phyloP scores from a whole-genome alignment of 2,113 vertebrate genomes.

The Xiphias gladius region DNA sequence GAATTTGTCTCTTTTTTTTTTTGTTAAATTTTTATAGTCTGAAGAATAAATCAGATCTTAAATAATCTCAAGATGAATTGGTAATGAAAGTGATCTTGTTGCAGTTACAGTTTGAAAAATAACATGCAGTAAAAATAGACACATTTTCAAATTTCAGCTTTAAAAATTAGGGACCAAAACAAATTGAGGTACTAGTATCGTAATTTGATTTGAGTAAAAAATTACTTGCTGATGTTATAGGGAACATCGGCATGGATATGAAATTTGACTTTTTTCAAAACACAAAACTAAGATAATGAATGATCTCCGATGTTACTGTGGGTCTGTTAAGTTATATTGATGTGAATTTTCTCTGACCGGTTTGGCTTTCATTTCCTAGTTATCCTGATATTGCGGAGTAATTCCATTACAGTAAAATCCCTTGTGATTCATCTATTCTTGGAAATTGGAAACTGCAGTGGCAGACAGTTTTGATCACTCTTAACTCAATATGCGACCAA shows the following conservation, averaged over 20 bases:
- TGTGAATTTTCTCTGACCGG: conserved; percentile 26
- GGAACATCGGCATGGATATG: not conserved
- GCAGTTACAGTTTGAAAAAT: not conserved
- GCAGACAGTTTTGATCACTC: conserved; percentile 58
- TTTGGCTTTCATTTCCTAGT: conserved; percentile 41
- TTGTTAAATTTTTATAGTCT: no score
- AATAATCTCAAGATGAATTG: no score
- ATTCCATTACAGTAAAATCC: conserved; percentile 59
- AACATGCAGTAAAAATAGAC: not conserved
- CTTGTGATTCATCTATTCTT: conserved; percentile 49
- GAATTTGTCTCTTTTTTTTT: no score
- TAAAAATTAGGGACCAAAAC: not conserved
- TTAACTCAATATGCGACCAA: conserved; percentile 70
- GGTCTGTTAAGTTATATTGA: conserved; percentile 14
- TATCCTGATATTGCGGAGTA: conserved; percentile 52
- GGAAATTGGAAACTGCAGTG: conserved; percentile 59
- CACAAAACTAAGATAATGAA: conserved; percentile 10
- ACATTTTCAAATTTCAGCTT: not conserved
- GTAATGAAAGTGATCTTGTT: not conserved
- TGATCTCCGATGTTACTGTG: not conserved
- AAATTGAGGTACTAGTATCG: not conserved
- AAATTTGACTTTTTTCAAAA: not conserved
- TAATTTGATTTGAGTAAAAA: not conserved
- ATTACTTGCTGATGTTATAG: not conserved
- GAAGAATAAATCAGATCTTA: no score